A percentile compares a stretch with the other conserved stretches of the same genome.
phyloP scores from a whole-genome alignment of 2,888 invertebrate genomes.

The Ornithoptera alexandrae region DNA sequence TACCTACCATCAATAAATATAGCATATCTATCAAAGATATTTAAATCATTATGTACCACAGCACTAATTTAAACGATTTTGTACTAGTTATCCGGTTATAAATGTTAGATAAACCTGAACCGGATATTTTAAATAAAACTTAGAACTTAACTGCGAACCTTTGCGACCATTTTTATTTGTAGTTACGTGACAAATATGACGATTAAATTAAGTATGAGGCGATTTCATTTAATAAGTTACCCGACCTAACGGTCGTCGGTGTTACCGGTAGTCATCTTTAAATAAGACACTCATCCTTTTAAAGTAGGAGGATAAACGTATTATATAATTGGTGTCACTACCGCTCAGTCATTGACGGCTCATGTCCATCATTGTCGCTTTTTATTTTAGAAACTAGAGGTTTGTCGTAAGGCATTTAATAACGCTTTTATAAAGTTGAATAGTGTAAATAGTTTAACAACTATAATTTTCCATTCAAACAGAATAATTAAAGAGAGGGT shows the following conservation, averaged over 20 bases:
- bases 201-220: not conserved
- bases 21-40: too few relatives aligned
- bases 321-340: slow-evolving; percentile 18
- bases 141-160: not conserved
- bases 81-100: too few relatives aligned
- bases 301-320: slow-evolving; percentile 9
- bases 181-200: not conserved
- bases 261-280: slow-evolving; percentile 1
- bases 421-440: not conserved
- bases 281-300: slow-evolving; percentile 15
- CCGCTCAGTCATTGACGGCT: not conserved
- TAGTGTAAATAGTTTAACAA: not conserved
- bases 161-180: not conserved
- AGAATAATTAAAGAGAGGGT: too few relatives aligned
- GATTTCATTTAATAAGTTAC: slow-evolving; percentile 1
- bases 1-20: too few relatives aligned
- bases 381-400: not conserved
- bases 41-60: too few relatives aligned
- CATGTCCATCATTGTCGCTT: not conserved
- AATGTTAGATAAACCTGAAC: not conserved
- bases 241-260: not conserved
- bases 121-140: not conserved
- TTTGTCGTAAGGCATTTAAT: not conserved
- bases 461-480: not conserved
- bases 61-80: too few relatives aligned